Evolutionary conservation across 1,140 invertebrate species (phyloP), one percentile per base, ranked within the genome.

Genomic region (Camponotus floridanus): DNA sequence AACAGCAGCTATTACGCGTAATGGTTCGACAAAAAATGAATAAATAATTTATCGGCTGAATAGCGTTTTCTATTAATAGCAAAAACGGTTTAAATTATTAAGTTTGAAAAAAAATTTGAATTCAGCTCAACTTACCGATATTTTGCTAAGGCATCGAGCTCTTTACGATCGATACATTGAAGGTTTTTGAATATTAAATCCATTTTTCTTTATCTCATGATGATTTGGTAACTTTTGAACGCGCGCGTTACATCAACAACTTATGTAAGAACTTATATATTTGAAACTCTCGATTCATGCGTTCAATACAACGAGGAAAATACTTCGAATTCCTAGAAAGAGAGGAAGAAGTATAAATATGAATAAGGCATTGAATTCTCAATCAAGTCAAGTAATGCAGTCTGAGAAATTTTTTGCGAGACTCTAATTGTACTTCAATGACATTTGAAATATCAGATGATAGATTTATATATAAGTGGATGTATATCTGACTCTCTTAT

Each of bases 281-380:
- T 57, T 15, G n/a, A 45, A 61, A 73, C 3, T 73, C 7, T 59
- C 33, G 51, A n/a, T 61, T 74, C 5, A 36, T 42, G 13, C 36
- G 8, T 5, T 36, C 11, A 21, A 71, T 57, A 33, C 51, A 57
- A 71, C n/a, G 1, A 73, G 42, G 13, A 73, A 73, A 73, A 36
- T 18, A 31, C 3, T 26, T 48, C 36, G 31, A 79, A n/a, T 79
- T 79, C 76, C n/a, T 9, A 4, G 13, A 74, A 81, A 71, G 0
- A 7, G 2, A 83, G 39, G n/a, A 45, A 70, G 18, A 21, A 48
- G 39, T 7, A 61, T 18, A 73, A 39, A 74, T 36, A 74, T 11
- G 48, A 62, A 26, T 36, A 36, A 81, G 68, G 13, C 55, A 74
- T 74, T 83, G 79, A 62, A 83, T 74, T n/a, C 39, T 74, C n/a